Evolutionary conservation across 2,113 vertebrate genomes (phyloP), one percentile per base, ranked within the genome.

Genomic region (Mustela nigripes): DNA sequence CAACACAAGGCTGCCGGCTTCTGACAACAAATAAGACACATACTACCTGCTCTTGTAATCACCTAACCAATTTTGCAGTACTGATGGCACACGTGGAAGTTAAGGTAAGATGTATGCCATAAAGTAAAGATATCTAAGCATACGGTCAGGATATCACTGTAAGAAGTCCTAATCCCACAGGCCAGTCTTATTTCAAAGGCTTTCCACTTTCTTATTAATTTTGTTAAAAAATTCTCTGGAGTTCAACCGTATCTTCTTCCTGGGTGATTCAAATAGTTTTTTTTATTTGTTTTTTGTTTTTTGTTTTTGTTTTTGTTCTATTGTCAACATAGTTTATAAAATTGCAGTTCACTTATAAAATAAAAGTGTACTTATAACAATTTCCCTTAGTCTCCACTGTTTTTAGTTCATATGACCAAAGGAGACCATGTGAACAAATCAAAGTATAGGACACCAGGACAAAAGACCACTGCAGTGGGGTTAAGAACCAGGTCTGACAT

Each of bases 11-110:
- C 97, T 99, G 99, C 95, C 99, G 99, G 42, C 98, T 99, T 81
- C 98, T 99, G 36, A 99, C 98, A 50, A 99, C 99, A 82, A 99
- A 99, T 98, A 99, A 99, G 97, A 99, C 99, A 0, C 99, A 99
- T 98, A 99, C 99, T 93, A 99, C 99, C 0, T 99, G 99, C 97
- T 99, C 99, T 97, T 99, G 99, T 95, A 99, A 99, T 60, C 99
- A 99, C 95, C 99, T 99, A 10, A 99, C 99, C 98, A 99, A 99
- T 96, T 99, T 99, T 74, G 99, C 99, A 0, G 99, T 99, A 39
- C 99, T 99, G 74, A 99, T 99, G 99, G 99, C 99, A n/a, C 99
- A 99, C 1, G 99, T 99, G 97, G 99, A 99, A 88, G 99, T 99
- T 56, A 99, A 99, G 99, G 99, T 99, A 99, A 98, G 99, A 31